These are phyloP conservation scores for Limnodromus scolopaceus DNA, from an alignment of 2,797 vertebrate species.

Conservation along the genomic window DNA sequence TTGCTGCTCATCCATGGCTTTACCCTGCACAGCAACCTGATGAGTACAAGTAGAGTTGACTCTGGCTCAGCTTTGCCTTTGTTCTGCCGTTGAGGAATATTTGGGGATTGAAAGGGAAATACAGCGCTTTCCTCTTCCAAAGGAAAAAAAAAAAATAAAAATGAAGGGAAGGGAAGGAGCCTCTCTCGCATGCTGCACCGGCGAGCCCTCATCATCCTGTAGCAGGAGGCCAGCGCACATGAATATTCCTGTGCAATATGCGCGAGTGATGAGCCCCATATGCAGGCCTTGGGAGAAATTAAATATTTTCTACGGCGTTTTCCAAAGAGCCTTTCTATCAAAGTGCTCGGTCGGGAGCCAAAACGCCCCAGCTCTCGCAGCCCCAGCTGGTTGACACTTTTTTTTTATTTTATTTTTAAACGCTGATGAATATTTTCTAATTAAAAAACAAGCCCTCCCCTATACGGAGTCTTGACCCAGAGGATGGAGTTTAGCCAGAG, in stretches of 20 bases:
- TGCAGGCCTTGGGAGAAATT: conserved; percentile 69
- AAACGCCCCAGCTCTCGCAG: conserved; percentile 35
- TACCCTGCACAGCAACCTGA: not conserved
- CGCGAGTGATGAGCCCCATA: conserved; percentile 64
- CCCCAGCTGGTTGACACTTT: conserved; percentile 64
- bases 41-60: not conserved
- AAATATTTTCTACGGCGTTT: conserved; percentile 52
- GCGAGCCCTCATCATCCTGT: conserved; percentile 25
- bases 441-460: conserved; percentile 34
- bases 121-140: not conserved
- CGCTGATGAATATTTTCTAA: conserved; percentile 58
- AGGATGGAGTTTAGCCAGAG: conserved; percentile 24
- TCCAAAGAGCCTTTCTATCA: conserved; percentile 68
- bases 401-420: conserved; percentile 39
- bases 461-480: not conserved
- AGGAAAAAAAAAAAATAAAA: not conserved
- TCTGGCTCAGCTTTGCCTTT: conserved; percentile 37
- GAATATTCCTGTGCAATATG: conserved; percentile 63
- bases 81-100: conserved; percentile 11
- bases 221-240: conserved; percentile 65
- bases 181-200: not conserved
- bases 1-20: not conserved
- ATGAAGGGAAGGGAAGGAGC: not conserved
- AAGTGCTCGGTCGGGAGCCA: conserved; percentile 50
- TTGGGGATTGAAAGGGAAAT: not conserved